Base-by-base conservation (phyloP, 2,888 invertebrate species). In the Patella pellucida region DNA sequence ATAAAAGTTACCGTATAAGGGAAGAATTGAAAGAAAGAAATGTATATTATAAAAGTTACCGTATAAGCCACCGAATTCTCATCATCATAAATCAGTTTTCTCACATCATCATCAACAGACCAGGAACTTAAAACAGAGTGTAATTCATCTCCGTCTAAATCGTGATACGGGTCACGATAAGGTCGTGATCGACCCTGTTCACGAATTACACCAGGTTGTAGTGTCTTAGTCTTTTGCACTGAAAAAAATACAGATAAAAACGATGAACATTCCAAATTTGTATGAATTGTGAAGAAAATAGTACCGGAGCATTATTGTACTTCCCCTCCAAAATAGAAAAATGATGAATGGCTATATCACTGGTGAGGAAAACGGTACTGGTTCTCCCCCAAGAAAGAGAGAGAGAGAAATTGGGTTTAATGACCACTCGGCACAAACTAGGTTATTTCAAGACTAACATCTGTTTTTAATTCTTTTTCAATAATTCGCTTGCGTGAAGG, bases 41-140 rank as follows among this genome's bases (percentile, higher is more conserved):
- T 19, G 52, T 16, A 16, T 70, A 50, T 50, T 23, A 3, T 11
- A 67, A 27, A 31, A 71, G 73, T 75, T 19, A 78, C 76, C 71
- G 73, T 69, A 62, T 73, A 77, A 41, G 41, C 41, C 41, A 41
- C 41, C 15, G 83, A 84, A n/a, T 76, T 72, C 5, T 75, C 78
- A 68, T 87, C 86, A 62, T 87, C 87, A 76, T 88, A 89, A 14
- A 90, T 79, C 4, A 88, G 79, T 52, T 84, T 83, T 56, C 84
- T 80, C 41, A 89, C 85, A 75, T 87, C 82, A 68, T 88, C 88
- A 72, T 88, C 88, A 78, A 89, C 81, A 12, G 83, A 85, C 88
- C 88, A 88, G 62, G 84, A 84, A 81, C 88, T 88, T 69, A 88
- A 75, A 15, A 86, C 84, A 7, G 88, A 88, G 9, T 82, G 83